Evolutionary conservation across 2,797 vertebrate genomes (phyloP).

Genomic region (Galagoides demidoff): DNA sequence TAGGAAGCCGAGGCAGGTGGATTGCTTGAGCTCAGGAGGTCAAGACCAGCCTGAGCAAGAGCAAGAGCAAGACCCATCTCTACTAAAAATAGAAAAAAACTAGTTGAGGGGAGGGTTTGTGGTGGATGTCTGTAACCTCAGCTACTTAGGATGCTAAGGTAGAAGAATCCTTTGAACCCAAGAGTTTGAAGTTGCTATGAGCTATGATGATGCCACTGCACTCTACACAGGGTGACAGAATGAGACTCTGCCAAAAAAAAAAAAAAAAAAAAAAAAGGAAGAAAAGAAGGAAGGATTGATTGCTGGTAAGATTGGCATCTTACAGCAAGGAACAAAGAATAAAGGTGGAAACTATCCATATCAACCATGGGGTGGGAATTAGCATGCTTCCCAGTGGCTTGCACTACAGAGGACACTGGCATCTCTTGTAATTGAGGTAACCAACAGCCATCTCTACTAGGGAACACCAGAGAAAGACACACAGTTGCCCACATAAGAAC

Average conservation of each 20-base stretch:
- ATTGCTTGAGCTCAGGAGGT: no score
- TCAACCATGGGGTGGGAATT: neutral
- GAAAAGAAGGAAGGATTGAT: no score
- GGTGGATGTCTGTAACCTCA: neutral
- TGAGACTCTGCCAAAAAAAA: no score
- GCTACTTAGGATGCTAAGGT: neutral
- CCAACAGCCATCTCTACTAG: neutral
- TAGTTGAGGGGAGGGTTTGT: no score
- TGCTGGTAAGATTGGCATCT: no score
- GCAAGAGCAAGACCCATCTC: no score
- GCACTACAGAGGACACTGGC: neutral
- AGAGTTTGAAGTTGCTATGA: neutral
- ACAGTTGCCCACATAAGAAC: neutral
- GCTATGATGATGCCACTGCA: neutral
- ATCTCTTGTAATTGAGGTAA: neutral
- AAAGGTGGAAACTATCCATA: neutral
- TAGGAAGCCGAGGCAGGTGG: no score
- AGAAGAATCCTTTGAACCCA: neutral
- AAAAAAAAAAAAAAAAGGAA: no score
- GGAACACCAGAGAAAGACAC: neutral
- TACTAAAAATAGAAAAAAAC: no score
- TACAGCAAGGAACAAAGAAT: neutral
- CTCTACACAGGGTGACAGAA: no score
- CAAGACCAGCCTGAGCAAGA: no score
- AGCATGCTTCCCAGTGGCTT: neutral